Conservation (phyloP, 2,113 vertebrate genomes). For the Odontophorus gujanensis region DNA sequence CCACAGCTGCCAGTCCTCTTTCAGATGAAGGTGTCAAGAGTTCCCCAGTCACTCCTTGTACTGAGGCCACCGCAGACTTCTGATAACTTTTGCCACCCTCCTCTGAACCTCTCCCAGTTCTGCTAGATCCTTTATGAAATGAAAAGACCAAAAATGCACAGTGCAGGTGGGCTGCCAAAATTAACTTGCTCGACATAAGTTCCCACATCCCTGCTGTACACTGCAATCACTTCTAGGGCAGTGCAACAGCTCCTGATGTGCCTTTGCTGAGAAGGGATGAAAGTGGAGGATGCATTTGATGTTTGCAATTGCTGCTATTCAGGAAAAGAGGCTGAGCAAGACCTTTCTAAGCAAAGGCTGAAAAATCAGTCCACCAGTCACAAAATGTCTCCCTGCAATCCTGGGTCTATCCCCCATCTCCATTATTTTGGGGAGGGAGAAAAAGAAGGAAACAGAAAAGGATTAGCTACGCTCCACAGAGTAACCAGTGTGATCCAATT, state of each 20-base stretch:
- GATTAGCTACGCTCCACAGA: constrained; percentile 9
- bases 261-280: not conserved
- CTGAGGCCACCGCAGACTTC: not conserved
- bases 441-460: constrained; percentile 1
- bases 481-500: constrained; percentile 40
- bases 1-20: not conserved
- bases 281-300: not conserved
- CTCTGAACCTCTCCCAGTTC: not conserved
- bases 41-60: not conserved
- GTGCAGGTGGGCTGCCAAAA: not conserved
- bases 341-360: not conserved
- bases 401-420: not conserved
- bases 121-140: not conserved
- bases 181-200: not conserved
- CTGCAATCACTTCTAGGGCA: not conserved
- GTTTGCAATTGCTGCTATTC: not conserved
- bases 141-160: not conserved
- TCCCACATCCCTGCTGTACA: not conserved
- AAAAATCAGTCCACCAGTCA: not conserved
- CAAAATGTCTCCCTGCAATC: not conserved
- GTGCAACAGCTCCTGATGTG: not conserved
- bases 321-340: not conserved
- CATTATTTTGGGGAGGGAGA: not conserved
- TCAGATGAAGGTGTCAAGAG: not conserved
- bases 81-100: not conserved